Evolutionary conservation across 2,888 invertebrate genomes (phyloP).

Genomic region (Nemurella pictetii): DNA sequence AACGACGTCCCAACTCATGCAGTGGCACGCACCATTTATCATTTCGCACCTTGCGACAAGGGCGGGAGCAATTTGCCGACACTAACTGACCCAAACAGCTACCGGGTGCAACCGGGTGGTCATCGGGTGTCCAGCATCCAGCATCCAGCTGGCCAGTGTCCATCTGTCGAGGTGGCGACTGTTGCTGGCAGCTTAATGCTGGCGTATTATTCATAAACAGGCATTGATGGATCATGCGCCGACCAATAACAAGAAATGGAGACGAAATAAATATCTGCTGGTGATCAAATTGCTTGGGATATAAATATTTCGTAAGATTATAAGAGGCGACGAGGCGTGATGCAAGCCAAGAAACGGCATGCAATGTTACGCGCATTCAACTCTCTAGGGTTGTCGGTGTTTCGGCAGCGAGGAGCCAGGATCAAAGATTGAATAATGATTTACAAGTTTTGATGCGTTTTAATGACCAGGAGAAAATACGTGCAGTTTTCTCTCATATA

Average conservation of each 20-base stretch:
- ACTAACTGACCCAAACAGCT: neutral
- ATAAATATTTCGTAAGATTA: neutral
- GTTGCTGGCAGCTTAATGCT: neutral
- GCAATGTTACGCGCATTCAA: neutral
- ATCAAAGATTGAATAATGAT: no score
- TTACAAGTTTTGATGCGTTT: no score
- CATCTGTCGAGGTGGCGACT: neutral
- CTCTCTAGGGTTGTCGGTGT: no score
- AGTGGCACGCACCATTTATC: neutral
- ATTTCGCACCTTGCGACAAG: neutral
- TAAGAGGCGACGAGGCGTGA: neutral
- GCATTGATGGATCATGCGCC: neutral
- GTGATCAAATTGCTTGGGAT: neutral
- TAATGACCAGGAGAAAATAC: no score
- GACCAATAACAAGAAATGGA: neutral
- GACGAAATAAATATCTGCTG: neutral
- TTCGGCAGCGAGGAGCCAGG: no score
- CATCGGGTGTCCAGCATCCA: neutral
- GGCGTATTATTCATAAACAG: neutral
- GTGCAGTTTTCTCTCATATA: no score
- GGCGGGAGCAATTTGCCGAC: neutral
- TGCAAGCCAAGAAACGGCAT: neutral
- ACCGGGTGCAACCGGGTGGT: neutral
- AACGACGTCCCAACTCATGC: neutral
- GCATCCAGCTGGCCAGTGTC: neutral